These are phyloP conservation scores for Pangasius krempfi DNA, from an alignment of 2,797 vertebrate genomes.

Conservation along the genomic window DNA sequence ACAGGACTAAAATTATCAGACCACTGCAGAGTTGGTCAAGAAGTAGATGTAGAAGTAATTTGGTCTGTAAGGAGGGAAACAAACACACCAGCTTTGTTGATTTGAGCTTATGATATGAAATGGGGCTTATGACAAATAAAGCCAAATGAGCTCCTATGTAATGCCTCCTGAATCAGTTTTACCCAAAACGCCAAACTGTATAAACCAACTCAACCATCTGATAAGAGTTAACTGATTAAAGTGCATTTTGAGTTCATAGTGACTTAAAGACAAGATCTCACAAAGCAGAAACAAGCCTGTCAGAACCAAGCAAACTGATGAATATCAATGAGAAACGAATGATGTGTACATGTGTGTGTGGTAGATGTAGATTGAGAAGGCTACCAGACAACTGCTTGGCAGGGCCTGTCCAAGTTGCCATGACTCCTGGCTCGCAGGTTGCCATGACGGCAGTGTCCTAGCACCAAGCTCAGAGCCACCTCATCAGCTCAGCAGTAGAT, in stretches of 20 bases:
- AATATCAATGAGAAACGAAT: conserved; percentile 14
- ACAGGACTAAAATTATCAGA: background rate
- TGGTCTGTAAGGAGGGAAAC: background rate
- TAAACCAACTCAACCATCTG: background rate
- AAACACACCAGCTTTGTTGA: background rate
- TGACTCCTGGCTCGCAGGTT: conserved; percentile 59
- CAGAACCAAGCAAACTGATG: conserved; percentile 15
- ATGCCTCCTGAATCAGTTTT: background rate
- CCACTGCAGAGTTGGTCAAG: background rate
- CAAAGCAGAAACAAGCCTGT: background rate
- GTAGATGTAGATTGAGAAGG: background rate
- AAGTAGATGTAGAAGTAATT: background rate
- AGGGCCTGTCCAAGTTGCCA: conserved; percentile 56
- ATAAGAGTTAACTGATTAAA: background rate
- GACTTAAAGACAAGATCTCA: background rate
- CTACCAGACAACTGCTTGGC: conserved; percentile 41
- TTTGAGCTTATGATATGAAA: no score
- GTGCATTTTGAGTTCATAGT: background rate
- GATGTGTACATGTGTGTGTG: background rate
- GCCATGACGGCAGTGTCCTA: conserved; percentile 57
- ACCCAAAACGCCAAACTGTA: background rate
- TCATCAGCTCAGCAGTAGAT: conserved; percentile 39
- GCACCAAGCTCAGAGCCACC: conserved; percentile 43
- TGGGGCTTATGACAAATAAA: background rate
- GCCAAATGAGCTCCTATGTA: background rate